phyloP scores from a whole-genome alignment of 2,797 vertebrate species.

The Helarctos malayanus region DNA sequence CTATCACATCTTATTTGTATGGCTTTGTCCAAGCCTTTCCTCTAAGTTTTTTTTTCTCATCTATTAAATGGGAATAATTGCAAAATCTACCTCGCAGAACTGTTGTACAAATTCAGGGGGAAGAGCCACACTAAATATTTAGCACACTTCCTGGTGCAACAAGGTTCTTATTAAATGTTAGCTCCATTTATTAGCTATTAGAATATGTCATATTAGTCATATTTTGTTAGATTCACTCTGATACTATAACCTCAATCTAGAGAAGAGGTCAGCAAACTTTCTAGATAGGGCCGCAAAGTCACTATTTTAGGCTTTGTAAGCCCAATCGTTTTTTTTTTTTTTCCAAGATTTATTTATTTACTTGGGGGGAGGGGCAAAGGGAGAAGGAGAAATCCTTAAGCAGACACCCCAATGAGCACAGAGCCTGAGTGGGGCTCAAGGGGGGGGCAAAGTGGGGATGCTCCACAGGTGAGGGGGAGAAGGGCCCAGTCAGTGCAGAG shows the following conservation, averaged over 20 bases:
- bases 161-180: not conserved
- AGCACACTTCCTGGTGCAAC: not conserved
- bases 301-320: slow-evolving; percentile 5
- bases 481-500: not conserved
- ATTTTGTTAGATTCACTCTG: not conserved
- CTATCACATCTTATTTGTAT: not conserved
- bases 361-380: not conserved
- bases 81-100: not conserved
- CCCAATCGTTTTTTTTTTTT: not conserved
- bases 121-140: not conserved
- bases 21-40: not conserved
- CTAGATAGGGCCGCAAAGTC: not conserved
- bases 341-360: not conserved
- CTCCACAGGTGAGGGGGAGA: not conserved
- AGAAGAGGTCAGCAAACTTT: not conserved
- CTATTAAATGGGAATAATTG: not conserved
- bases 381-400: not conserved
- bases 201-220: not conserved
- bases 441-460: not conserved
- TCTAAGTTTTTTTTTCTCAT: not conserved
- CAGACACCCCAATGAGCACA: not conserved
- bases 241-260: not conserved
- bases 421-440: not conserved
- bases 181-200: not conserved
- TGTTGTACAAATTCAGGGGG: not conserved